phyloP scores from a whole-genome alignment of 2,888 invertebrate genomes.

The Cheilosia variabilis region DNA sequence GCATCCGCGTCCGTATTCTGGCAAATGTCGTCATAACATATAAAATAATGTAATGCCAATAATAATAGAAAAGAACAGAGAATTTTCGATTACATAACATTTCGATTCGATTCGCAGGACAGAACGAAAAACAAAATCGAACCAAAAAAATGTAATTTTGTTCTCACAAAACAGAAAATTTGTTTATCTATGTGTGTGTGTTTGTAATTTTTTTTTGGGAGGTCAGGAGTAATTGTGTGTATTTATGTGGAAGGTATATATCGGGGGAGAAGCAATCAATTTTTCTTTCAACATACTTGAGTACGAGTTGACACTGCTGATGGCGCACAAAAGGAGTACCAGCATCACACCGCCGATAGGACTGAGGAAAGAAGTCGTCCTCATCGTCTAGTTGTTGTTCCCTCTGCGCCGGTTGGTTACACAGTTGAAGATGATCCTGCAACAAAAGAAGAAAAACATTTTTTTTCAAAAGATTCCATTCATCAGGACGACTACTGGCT shows the following conservation, averaged over 20 bases:
- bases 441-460: conserved; percentile 41
- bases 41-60: conserved; percentile 76
- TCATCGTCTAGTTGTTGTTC: conserved; percentile 43
- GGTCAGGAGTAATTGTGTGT: conserved; percentile 25
- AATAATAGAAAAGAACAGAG: conserved; percentile 72
- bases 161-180: conserved; percentile 29
- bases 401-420: conserved; percentile 11
- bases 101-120: conserved; percentile 75
- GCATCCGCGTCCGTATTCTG: conserved; percentile 92
- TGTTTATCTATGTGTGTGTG: conserved; percentile 34
- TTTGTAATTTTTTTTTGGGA: neutral
- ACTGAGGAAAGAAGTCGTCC: conserved; percentile 54
- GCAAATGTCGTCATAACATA: conserved; percentile 75
- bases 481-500: neutral
- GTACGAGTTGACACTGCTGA: conserved; percentile 81
- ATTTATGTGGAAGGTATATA: conserved; percentile 30
- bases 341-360: conserved; percentile 67
- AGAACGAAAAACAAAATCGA: conserved; percentile 71
- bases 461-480: conserved; percentile 54
- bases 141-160: conserved; percentile 72
- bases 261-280: conserved; percentile 54
- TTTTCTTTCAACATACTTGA: conserved; percentile 81
- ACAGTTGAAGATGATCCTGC: conserved; percentile 39
- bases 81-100: conserved; percentile 75
- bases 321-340: conserved; percentile 78